Evolutionary conservation across 2,113 vertebrate species (phyloP), one percentile per base, ranked within the genome.

Genomic region (Agelaius phoeniceus): DNA sequence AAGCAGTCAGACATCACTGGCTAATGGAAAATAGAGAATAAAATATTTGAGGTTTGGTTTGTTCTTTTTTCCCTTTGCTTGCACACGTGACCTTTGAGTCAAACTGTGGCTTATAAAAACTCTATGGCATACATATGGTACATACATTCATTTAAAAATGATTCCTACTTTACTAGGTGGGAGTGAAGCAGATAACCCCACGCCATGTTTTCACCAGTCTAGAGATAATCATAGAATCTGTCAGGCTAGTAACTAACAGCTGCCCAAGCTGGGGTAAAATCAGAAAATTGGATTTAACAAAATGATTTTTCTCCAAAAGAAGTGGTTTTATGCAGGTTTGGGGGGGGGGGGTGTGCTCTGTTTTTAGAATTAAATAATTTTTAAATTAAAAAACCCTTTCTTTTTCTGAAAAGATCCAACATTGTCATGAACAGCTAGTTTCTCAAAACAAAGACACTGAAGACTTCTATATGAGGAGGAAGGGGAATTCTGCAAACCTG

Each of bases 341-440:
- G 7, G 2, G 17, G 7, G 2, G 17, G 3, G 3, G 3, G 2
- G 7, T 26, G 6, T 16, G 16, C 15, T 20, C 15, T 26, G 6
- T 18, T 15, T 80, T 35, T 43, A 51, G 2, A 58, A 65, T 57
- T 23, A 43, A 80, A 37, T 33, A 11, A 24, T 37, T 58, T 73
- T 81, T 28, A 37, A 24, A 63, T 57, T 11, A 35, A 39, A 44
- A 33, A 33, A 6, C 2, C 22, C 17, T 65, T 46, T 61, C 2
- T 59, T 72, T 52, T 35, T 61, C 55, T 61, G 46, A 14, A 84
- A 66, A 35, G 7, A 21, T 81, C 55, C 17, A 84, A 52, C 1
- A 3, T 4, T 59, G 37, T 51, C 67, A 67, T 28, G 33, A 77
- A 59, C 20, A 73, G 27, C 6, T 8, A 2, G 4, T 65, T 73